Percentiles rank a stretch among this genome's conserved stretches.
These are phyloP conservation scores for Pyrrhosoma nymphula DNA, from an alignment of 2,888 invertebrate species.

Conservation along the genomic window DNA sequence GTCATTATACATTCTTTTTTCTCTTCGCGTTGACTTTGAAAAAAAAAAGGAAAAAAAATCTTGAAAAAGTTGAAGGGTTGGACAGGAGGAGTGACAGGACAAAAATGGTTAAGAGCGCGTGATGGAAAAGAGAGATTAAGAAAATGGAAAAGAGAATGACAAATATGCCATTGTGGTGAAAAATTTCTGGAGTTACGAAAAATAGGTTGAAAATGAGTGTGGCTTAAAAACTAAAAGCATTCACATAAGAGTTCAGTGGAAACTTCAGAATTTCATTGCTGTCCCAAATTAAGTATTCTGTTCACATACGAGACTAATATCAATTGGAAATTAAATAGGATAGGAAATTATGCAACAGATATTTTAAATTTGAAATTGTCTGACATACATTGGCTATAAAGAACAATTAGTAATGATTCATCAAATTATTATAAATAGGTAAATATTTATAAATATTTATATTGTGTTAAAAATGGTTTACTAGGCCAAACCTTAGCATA, in stretches of 20 bases:
- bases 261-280: background rate
- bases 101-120: background rate
- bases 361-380: too few relatives aligned
- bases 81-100: background rate
- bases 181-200: background rate
- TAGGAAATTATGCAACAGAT: too few relatives aligned
- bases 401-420: too few relatives aligned
- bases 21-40: background rate
- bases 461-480: too few relatives aligned
- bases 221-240: background rate
- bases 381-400: too few relatives aligned
- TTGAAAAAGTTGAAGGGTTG: background rate
- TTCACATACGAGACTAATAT: too few relatives aligned
- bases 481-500: too few relatives aligned
- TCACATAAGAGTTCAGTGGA: background rate
- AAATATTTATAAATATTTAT: too few relatives aligned
- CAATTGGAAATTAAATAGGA: too few relatives aligned
- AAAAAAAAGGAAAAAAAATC: background rate
- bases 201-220: background rate
- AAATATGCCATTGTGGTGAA: background rate
- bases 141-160: background rate
- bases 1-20: background rate
- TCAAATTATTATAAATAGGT: too few relatives aligned
- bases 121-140: constrained; percentile 5
- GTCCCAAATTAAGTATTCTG: background rate